Evolutionary conservation across 1,140 invertebrate species (phyloP).

Genomic region (Drosophila tsacasi): DNA sequence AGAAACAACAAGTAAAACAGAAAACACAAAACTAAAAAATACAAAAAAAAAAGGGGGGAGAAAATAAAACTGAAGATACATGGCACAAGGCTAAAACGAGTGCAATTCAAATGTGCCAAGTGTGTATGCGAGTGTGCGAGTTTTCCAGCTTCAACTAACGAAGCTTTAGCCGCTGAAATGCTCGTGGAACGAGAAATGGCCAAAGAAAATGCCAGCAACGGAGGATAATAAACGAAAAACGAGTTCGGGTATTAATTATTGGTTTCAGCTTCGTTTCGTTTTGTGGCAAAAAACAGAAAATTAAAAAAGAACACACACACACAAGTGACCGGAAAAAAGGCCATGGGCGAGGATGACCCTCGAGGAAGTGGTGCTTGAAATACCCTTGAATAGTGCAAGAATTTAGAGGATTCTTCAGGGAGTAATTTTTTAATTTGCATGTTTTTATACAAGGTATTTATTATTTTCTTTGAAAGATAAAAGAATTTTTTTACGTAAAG

Average conservation of each 20-base stretch:
- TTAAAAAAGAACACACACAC: conserved; percentile 15
- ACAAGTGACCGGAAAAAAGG: background rate
- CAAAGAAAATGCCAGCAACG: conserved; percentile 37
- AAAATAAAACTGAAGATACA: conserved; percentile 68
- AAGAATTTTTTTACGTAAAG: too few species aligned
- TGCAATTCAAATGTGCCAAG: conserved; percentile 59
- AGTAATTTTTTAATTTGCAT: background rate
- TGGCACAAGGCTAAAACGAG: conserved; percentile 66
- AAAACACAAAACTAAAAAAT: conserved; percentile 41
- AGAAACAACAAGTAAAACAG: conserved; percentile 63
- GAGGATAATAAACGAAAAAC: conserved; percentile 69
- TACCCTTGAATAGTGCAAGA: background rate
- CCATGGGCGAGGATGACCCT: background rate
- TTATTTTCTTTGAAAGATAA: background rate
- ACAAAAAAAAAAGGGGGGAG: conserved; percentile 10
- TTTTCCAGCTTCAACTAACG: conserved; percentile 58
- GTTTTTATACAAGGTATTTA: background rate
- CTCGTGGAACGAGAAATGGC: conserved; percentile 25
- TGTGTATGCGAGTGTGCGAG: conserved; percentile 23
- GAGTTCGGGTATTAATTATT: conserved; percentile 73
- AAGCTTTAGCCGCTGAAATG: conserved; percentile 50
- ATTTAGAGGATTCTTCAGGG: background rate
- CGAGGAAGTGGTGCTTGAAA: background rate
- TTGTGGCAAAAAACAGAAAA: conserved; percentile 39
- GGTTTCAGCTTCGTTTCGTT: conserved; percentile 66